A percentile compares a stretch with the other conserved stretches of the same genome.
Evolutionary conservation across 2,888 invertebrate genomes (phyloP).

Genomic region (Norana najaformis): DNA sequence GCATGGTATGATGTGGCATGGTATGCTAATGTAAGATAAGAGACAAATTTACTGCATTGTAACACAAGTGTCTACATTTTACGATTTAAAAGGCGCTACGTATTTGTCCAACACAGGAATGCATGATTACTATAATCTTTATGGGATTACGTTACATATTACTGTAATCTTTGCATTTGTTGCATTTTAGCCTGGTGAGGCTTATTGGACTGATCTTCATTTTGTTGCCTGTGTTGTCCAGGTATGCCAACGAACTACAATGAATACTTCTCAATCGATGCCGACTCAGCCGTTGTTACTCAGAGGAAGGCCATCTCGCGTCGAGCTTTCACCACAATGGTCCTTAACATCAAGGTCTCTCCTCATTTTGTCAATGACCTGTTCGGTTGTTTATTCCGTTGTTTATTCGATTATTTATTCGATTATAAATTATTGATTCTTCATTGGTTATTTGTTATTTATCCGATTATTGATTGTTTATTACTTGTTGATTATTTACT

Average conservation of each 20-base stretch:
- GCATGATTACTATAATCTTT: too few relatives aligned
- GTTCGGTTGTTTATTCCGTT: not conserved
- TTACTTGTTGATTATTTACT: too few relatives aligned
- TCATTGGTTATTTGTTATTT: too few relatives aligned
- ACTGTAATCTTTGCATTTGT: too few relatives aligned
- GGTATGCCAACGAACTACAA: slow-evolving; percentile 34
- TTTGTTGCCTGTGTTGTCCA: not conserved
- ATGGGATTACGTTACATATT: too few relatives aligned
- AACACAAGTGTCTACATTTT: too few relatives aligned
- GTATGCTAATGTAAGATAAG: too few relatives aligned
- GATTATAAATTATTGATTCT: not conserved
- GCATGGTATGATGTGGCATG: too few relatives aligned
- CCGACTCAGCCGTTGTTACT: slow-evolving; percentile 32
- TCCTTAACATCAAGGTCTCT: not conserved
- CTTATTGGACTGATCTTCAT: not conserved
- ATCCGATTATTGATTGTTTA: not conserved
- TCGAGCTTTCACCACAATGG: not conserved
- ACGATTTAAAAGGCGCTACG: too few relatives aligned
- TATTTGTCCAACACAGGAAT: too few relatives aligned
- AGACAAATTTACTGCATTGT: too few relatives aligned
- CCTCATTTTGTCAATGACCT: not conserved
- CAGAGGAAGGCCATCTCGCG: slow-evolving; percentile 31
- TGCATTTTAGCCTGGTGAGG: too few relatives aligned
- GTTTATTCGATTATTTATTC: not conserved
- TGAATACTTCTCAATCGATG: slow-evolving; percentile 40